These are phyloP conservation scores for Cheilosia variabilis DNA, from an alignment of 2,888 invertebrate species.

Conservation along the genomic window DNA sequence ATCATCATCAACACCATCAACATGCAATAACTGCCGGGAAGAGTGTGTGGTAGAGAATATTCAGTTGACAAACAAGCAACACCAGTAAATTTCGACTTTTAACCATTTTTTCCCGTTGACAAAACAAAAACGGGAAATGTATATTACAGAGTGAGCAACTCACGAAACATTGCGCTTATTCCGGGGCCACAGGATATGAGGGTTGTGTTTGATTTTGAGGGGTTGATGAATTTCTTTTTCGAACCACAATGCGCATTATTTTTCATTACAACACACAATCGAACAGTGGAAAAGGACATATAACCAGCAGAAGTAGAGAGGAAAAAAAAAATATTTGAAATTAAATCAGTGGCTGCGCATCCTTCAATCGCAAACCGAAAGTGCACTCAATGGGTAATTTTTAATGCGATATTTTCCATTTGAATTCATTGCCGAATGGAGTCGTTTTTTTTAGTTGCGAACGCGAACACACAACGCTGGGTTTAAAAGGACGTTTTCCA, in stretches of 20 bases:
- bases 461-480: background rate
- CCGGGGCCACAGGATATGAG: constrained; percentile 69
- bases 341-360: constrained; percentile 67
- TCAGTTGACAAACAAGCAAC: constrained; percentile 83
- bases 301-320: constrained; percentile 27
- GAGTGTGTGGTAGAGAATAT: constrained; percentile 55
- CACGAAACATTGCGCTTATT: constrained; percentile 66
- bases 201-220: constrained; percentile 64
- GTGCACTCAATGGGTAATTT: constrained; percentile 78
- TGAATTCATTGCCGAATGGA: constrained; percentile 67
- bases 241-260: constrained; percentile 72
- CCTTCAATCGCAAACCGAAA: constrained; percentile 70
- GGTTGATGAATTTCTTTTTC: constrained; percentile 71
- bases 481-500: constrained; percentile 20
- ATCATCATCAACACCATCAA: constrained; percentile 79
- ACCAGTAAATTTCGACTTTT: constrained; percentile 78
- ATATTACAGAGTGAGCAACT: constrained; percentile 33
- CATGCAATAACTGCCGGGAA: constrained; percentile 75
- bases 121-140: constrained; percentile 58
- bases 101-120: constrained; percentile 63
- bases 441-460: constrained; percentile 6
- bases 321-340: constrained; percentile 50
- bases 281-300: constrained; percentile 46
- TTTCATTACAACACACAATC: constrained; percentile 48
- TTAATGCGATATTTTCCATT: constrained; percentile 78